Base-by-base conservation (phyloP, 1,140 invertebrate species). In the Drosophila pruinosa region DNA sequence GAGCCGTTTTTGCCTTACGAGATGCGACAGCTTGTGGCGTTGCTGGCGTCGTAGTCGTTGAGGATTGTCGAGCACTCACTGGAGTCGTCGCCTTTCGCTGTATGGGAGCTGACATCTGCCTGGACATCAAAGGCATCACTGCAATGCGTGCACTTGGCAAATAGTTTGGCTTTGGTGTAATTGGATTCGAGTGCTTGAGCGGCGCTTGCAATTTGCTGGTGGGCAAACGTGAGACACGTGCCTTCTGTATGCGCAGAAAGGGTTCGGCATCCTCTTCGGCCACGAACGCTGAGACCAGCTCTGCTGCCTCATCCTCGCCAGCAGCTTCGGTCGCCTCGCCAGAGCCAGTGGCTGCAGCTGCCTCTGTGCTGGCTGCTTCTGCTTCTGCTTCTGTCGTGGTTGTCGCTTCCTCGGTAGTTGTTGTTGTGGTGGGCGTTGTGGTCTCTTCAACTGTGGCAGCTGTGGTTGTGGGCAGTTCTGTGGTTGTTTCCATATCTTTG, bases 141-240 rank as follows among this genome's bases (percentile, higher is more conserved):
- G 48, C 43, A 3, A 67, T 75, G 6, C 78, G 48, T 6, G 78
- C 82, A 28, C 82, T 88, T 4, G 82, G 82, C 71, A 88, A 41
- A 43, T 88, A 88, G 17, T 54, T 78, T 10, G 82, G 82, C 31
- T 88, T 88, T 0, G 82, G 82, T 1, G 82, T 88, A 8, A 88
- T 88, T 12, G 82, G 82, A 58, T 78, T 75, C 19, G 82, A 78
- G 43, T 88, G 82, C 48, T 88, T 77, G 0, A 86, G 64, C 8
- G 89, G 89, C 0, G 89, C 89, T 63, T 89, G 89, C 1, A 90
- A 34, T 56, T 88, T 89, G 41, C 81, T 85, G 28, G 67, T 86
- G 28, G 89, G 89, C 45, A 86, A 43, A 0, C 85, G 67, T 1
- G 89, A 83, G 2, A 90, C 83, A 0, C 85, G 62, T 0, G 85